Conservation (phyloP, 1,140 invertebrate species). For the Eurosta solidaginis region DNA sequence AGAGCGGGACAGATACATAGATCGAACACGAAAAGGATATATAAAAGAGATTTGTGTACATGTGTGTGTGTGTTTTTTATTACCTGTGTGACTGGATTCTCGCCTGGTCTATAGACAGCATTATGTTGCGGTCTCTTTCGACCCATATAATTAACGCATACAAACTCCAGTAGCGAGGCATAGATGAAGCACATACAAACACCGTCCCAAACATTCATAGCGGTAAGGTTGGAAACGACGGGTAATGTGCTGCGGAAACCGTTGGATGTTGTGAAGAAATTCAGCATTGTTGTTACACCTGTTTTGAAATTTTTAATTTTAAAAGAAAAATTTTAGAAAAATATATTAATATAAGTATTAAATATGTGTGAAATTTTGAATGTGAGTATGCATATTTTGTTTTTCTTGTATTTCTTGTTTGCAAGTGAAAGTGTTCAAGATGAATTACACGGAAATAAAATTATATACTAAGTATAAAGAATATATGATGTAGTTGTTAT, state of each 20-base stretch:
- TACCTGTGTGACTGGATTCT: constrained; percentile 84
- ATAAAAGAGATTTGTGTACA: background rate
- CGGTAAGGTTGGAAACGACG: constrained; percentile 89
- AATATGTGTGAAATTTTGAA: background rate
- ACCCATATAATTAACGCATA: constrained; percentile 92
- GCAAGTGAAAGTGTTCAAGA: background rate
- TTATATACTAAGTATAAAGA: too few relatives aligned
- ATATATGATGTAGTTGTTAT: too few relatives aligned
- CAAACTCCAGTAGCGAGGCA: constrained; percentile 89
- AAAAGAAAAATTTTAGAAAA: background rate
- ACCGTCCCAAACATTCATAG: constrained; percentile 95
- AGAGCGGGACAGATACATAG: background rate
- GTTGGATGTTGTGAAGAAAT: constrained; percentile 94
- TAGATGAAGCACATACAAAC: constrained; percentile 97
- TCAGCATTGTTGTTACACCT: constrained; percentile 96
- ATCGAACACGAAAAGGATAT: background rate
- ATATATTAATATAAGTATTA: background rate
- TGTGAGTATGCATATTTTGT: background rate
- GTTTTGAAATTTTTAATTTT: background rate
- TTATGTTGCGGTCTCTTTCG: constrained; percentile 87
- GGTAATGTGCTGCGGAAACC: constrained; percentile 87
- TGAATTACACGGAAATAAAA: too few relatives aligned
- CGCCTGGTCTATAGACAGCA: constrained; percentile 84
- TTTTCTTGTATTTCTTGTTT: background rate
- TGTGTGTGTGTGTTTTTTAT: background rate